Base-by-base conservation (phyloP, 2,797 vertebrate species). In the Cuniculus paca region DNA sequence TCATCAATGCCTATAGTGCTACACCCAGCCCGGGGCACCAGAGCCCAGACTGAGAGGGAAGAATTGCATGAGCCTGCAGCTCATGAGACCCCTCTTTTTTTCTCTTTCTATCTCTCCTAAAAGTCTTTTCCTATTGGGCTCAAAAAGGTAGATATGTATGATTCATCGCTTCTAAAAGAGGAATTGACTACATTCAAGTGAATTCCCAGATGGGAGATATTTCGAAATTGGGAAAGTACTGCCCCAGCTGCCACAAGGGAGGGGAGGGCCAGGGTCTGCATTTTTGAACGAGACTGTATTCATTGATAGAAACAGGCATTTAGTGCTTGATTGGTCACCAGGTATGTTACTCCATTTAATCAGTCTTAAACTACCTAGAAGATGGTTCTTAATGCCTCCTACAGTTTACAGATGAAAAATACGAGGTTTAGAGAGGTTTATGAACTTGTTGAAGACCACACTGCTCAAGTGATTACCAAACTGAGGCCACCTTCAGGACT, bases 131-230 rank as follows among this genome's bases (percentile, higher is more conserved):
- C 26, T 19, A 34, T 19, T 68, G n/a, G 19, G 26, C 34, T 70
- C 10, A 58, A 34, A 84, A 70, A 45, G 14, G 36, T 20, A 1
- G 2, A 2, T 7, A 1, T 1, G 0, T 11, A 1, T 16, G 24
- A 45, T 10, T 24, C 10, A 50, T 77, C 22, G 36, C 56, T 91
- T 31, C 56, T 52, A 2, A 48, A 65, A 74, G n/a, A 84, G 14
- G 3, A 50, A 19, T 1, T 31, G n/a, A 61, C 31, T 68, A 26
- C 19, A 39, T 16, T 52, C 78, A 60, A 77, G 88, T 42, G 24
- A 70, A 36, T 94, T 26, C 75, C 52, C 39, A 48, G 58, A 4
- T 16, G 26, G 28, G 13, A 39, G 19, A 54, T 12, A 39, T 31
- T 60, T 77, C 52, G 68, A 91, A 92, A 65, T 2, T 2, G 13